phyloP scores from a whole-genome alignment of 2,888 invertebrate genomes.

The Tromatobia lineatoria region DNA sequence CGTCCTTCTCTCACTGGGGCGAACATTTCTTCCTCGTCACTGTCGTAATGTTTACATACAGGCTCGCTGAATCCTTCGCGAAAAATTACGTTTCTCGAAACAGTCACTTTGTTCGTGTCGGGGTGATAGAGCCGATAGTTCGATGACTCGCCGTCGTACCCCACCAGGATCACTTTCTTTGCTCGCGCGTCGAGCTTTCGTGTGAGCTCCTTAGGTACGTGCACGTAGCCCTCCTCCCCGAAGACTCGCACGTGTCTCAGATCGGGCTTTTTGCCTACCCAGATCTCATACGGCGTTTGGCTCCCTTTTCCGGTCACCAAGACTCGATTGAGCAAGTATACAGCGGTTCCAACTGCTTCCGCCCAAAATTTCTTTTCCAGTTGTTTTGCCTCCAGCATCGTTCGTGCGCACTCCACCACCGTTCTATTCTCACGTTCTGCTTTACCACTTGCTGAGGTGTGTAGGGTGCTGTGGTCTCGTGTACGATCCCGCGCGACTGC shows the following conservation, averaged over 20 bases:
- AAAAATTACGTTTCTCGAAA: conserved; percentile 15
- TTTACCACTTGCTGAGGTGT: conserved; percentile 54
- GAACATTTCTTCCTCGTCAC: conserved; percentile 1
- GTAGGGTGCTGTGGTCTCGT: conserved; percentile 17
- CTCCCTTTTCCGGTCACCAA: neutral
- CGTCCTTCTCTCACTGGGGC: too few relatives aligned
- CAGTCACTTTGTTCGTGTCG: neutral
- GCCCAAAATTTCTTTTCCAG: conserved; percentile 30
- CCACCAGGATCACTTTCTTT: conserved; percentile 1
- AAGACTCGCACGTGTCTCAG: conserved; percentile 36
- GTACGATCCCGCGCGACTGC: neutral
- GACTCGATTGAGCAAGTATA: conserved; percentile 18
- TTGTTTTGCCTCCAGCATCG: conserved; percentile 9
- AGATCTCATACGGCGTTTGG: conserved; percentile 49
- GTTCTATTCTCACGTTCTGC: conserved; percentile 51
- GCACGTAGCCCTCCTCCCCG: neutral
- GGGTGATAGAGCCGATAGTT: conserved; percentile 12
- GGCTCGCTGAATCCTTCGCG: conserved; percentile 1
- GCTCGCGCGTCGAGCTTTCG: conserved; percentile 14
- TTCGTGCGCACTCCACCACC: conserved; percentile 19
- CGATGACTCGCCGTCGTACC: conserved; percentile 13
- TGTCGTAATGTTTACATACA: conserved; percentile 1
- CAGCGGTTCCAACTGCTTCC: conserved; percentile 28
- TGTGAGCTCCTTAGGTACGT: neutral
- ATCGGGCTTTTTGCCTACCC: conserved; percentile 51